These are phyloP conservation scores for Bhutanitis thaidina DNA, from an alignment of 2,888 invertebrate genomes.

Conservation along the genomic window DNA sequence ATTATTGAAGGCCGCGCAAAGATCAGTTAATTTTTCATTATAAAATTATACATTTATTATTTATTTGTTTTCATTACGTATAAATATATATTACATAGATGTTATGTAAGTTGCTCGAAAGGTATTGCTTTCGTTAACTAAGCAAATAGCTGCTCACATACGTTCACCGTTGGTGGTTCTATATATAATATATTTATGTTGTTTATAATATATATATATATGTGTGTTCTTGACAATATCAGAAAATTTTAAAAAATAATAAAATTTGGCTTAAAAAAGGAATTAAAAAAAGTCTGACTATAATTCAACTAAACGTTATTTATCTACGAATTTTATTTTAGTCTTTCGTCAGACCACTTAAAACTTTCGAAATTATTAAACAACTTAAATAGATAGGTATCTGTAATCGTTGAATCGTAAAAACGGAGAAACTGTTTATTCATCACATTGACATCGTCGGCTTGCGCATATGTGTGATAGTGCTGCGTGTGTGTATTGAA, in stretches of 20 bases:
- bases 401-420: constrained; percentile 73
- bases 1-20: not conserved
- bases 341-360: constrained; percentile 37
- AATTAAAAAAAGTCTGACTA: not conserved
- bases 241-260: not conserved
- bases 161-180: not conserved
- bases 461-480: constrained; percentile 37
- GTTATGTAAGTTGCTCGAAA: not conserved
- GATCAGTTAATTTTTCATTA: not conserved
- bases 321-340: constrained; percentile 22
- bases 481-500: constrained; percentile 35
- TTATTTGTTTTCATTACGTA: not conserved
- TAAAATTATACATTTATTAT: not conserved
- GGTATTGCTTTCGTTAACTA: not conserved
- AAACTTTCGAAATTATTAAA: constrained; percentile 61
- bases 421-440: constrained; percentile 77
- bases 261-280: not conserved
- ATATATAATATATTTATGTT: no score
- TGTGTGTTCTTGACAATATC: not conserved
- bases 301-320: not conserved
- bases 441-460: constrained; percentile 64
- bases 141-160: not conserved
- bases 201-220: no score
- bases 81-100: not conserved
- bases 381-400: constrained; percentile 69